Percentiles rank a stretch among this genome's conserved stretches.
phyloP scores from a whole-genome alignment of 2,113 vertebrate species.

The Anoura caudifer region DNA sequence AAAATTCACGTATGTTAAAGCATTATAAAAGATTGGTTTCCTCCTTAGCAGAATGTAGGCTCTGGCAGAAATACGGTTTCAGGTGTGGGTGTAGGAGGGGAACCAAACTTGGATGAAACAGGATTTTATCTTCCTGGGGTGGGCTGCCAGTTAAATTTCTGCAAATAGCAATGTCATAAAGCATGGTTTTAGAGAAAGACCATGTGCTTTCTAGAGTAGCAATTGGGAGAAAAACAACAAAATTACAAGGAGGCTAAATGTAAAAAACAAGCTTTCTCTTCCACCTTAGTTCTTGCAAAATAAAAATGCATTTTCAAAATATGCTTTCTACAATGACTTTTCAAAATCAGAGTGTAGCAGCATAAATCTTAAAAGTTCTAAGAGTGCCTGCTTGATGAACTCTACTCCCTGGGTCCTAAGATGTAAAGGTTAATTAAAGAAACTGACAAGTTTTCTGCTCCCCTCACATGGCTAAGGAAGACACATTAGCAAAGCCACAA shows the following conservation, averaged over 20 bases:
- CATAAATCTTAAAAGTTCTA: slow-evolving; percentile 59
- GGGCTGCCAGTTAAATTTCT: slow-evolving; percentile 77
- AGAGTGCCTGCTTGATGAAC: slow-evolving; percentile 58
- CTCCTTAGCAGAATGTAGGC: slow-evolving; percentile 74
- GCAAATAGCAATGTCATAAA: slow-evolving; percentile 77
- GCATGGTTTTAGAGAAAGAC: slow-evolving; percentile 70
- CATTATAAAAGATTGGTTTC: slow-evolving; percentile 77
- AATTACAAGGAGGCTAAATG: slow-evolving; percentile 52
- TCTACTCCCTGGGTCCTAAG: slow-evolving; percentile 41
- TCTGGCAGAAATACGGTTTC: slow-evolving; percentile 77
- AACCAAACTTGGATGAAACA: slow-evolving; percentile 74
- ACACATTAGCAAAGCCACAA: slow-evolving; percentile 62
- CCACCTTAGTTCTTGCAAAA: slow-evolving; percentile 54
- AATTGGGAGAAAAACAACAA: slow-evolving; percentile 71
- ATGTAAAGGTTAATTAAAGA: slow-evolving; percentile 76
- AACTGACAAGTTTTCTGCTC: slow-evolving; percentile 62
- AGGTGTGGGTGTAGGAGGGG: slow-evolving; percentile 79
- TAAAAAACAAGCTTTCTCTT: slow-evolving; percentile 45
- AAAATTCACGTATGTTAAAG: slow-evolving; percentile 78
- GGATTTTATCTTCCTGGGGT: slow-evolving; percentile 76
- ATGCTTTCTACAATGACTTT: slow-evolving; percentile 17
- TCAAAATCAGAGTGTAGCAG: slow-evolving; percentile 39
- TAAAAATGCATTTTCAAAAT: slow-evolving; percentile 61
- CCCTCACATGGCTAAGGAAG: slow-evolving; percentile 51
- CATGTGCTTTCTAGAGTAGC: slow-evolving; percentile 64